Conservation (phyloP, 1,140 invertebrate species). For the Caligus rogercresseyi region DNA sequence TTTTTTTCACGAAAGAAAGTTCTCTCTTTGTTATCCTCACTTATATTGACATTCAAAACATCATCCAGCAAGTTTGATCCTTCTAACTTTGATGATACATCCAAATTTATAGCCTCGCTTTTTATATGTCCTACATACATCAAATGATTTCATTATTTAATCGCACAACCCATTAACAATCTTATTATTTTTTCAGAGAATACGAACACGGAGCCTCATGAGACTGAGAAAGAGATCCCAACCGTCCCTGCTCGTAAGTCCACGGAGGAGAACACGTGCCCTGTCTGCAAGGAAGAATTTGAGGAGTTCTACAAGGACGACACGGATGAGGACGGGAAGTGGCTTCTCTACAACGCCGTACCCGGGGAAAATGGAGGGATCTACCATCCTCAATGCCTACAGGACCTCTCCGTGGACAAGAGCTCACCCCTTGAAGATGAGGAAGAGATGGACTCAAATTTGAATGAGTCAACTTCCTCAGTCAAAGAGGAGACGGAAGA, state of each 20-base stretch:
- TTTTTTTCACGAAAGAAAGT: too few relatives aligned
- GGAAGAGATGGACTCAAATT: background rate
- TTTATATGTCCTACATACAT: background rate
- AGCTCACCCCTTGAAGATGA: background rate
- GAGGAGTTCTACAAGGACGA: conserved; percentile 88
- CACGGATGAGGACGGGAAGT: conserved; percentile 39
- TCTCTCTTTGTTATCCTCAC: too few relatives aligned
- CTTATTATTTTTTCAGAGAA: conserved; percentile 18
- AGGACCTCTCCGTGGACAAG: background rate
- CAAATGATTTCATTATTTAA: conserved; percentile 9
- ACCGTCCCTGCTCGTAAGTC: conserved; percentile 37
- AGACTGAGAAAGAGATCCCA: conserved; percentile 26
- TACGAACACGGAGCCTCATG: background rate
- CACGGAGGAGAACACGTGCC: conserved; percentile 43
- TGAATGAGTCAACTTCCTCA: background rate
- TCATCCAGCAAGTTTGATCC: too few relatives aligned
- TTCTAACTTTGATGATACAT: too few relatives aligned
- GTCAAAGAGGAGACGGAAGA: background rate
- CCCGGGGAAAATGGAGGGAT: conserved; percentile 37
- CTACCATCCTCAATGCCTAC: conserved; percentile 6
- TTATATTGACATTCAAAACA: too few relatives aligned
- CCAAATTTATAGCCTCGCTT: too few relatives aligned
- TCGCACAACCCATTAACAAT: conserved; percentile 4
- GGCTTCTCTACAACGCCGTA: conserved; percentile 71
- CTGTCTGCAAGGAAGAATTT: conserved; percentile 74